A percentile compares a stretch with the other conserved stretches of the same genome.
phyloP scores from a whole-genome alignment of 2,113 vertebrate genomes.

The Epinephelus fuscoguttatus region DNA sequence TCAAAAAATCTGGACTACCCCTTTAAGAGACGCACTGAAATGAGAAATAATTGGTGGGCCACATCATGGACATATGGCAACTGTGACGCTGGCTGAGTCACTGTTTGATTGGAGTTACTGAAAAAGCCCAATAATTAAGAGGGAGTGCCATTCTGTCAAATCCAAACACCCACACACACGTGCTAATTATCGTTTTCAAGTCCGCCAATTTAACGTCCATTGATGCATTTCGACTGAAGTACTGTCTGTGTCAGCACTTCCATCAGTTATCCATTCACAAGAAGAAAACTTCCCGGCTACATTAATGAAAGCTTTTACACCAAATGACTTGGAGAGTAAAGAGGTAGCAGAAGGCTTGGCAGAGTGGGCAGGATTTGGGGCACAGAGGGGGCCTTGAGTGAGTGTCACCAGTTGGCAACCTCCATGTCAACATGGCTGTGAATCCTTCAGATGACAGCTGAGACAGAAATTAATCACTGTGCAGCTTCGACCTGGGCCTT shows the following conservation, averaged over 20 bases:
- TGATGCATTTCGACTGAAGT: slow-evolving; percentile 22
- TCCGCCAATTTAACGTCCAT: slow-evolving; percentile 5
- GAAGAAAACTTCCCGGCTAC: slow-evolving; percentile 1
- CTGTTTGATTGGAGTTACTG: slow-evolving; percentile 23
- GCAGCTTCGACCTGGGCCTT: not conserved
- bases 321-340: slow-evolving; percentile 24
- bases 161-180: slow-evolving; percentile 28
- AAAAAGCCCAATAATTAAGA: slow-evolving; percentile 32
- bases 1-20: too few relatives aligned
- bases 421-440: slow-evolving; percentile 15
- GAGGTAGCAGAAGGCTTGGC: slow-evolving; percentile 51
- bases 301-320: slow-evolving; percentile 5
- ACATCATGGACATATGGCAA: slow-evolving; percentile 11
- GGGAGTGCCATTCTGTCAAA: slow-evolving; percentile 15
- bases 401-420: slow-evolving; percentile 44
- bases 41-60: slow-evolving; percentile 4
- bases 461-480: slow-evolving; percentile 8
- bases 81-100: slow-evolving; percentile 46
- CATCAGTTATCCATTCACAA: slow-evolving; percentile 31
- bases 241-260: slow-evolving; percentile 25
- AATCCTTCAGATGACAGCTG: slow-evolving; percentile 22
- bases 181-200: slow-evolving; percentile 29
- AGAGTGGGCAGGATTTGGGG: slow-evolving; percentile 11
- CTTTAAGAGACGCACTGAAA: not conserved
- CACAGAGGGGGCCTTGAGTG: slow-evolving; percentile 19